Evolutionary conservation across 2,888 invertebrate genomes (phyloP).

Genomic region (Synanthedon formicaeformis): DNA sequence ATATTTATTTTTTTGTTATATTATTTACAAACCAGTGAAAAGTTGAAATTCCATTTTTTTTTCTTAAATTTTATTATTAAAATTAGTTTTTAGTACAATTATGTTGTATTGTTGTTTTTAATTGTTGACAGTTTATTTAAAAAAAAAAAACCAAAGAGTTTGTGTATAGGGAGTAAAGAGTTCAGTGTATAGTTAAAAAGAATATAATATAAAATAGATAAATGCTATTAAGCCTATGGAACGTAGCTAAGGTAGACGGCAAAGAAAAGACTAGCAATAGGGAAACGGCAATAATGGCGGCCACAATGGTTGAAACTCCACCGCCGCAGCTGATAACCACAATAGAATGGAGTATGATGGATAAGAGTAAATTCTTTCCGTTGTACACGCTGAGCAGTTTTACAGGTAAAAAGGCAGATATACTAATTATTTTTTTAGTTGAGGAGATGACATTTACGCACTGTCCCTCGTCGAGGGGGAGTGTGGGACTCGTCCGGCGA

Average conservation of each 20-base stretch:
- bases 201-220: slow-evolving; percentile 12
- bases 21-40: not conserved
- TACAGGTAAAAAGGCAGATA: slow-evolving; percentile 62
- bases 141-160: slow-evolving; percentile 33
- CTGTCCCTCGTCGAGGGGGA: too few relatives aligned
- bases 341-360: slow-evolving; percentile 99
- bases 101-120: slow-evolving; percentile 6
- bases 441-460: too few relatives aligned
- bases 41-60: slow-evolving; percentile 19
- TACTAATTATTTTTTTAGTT: too few relatives aligned
- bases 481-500: too few relatives aligned
- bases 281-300: slow-evolving; percentile 31
- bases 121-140: slow-evolving; percentile 6
- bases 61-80: slow-evolving; percentile 16
- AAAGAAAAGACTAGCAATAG: slow-evolving; percentile 13
- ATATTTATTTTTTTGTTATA: not conserved
- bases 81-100: not conserved
- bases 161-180: slow-evolving; percentile 10
- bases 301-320: slow-evolving; percentile 69
- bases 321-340: slow-evolving; percentile 77
- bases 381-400: slow-evolving; percentile 91
- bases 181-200: slow-evolving; percentile 2
- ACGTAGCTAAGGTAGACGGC: slow-evolving; percentile 11
- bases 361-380: slow-evolving; percentile 93
- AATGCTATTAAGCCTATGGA: slow-evolving; percentile 36